phyloP scores from a whole-genome alignment of 92 coral and sea anemone species.

The Porites cylindrica region DNA sequence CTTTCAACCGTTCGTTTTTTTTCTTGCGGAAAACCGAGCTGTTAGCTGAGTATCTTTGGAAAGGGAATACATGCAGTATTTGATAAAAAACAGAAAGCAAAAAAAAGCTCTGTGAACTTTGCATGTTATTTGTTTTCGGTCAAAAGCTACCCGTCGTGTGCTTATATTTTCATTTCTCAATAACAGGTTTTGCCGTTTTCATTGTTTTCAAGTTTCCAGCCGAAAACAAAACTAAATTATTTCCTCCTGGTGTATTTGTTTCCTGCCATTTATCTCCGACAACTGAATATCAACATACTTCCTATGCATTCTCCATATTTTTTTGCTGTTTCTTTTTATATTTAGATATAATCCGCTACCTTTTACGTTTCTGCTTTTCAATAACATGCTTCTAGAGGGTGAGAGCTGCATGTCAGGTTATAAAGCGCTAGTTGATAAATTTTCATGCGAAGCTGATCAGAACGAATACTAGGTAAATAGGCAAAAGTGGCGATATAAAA shows the following conservation, averaged over 20 bases:
- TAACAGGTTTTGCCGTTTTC: not conserved
- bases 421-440: not conserved
- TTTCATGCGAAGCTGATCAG: not conserved
- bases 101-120: not conserved
- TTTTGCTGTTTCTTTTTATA: not conserved
- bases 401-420: no score
- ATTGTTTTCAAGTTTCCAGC: not conserved
- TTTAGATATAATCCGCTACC: no score
- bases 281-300: not conserved
- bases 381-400: no score
- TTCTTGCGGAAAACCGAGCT: not conserved
- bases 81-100: not conserved
- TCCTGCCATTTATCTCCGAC: slow-evolving; percentile 27
- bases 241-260: slow-evolving; percentile 5
- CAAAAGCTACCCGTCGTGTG: no score
- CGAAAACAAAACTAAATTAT: slow-evolving; percentile 8
- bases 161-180: not conserved
- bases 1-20: not conserved
- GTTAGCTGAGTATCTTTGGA: no score
- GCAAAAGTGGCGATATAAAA: not conserved
- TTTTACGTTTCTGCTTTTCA: no score
- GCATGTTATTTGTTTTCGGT: not conserved
- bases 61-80: not conserved
- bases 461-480: not conserved
- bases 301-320: not conserved